A percentile compares a stretch with the other conserved stretches of the same genome.
Conservation (phyloP, 2,888 invertebrate genomes). For the Diogma glabrata region DNA sequence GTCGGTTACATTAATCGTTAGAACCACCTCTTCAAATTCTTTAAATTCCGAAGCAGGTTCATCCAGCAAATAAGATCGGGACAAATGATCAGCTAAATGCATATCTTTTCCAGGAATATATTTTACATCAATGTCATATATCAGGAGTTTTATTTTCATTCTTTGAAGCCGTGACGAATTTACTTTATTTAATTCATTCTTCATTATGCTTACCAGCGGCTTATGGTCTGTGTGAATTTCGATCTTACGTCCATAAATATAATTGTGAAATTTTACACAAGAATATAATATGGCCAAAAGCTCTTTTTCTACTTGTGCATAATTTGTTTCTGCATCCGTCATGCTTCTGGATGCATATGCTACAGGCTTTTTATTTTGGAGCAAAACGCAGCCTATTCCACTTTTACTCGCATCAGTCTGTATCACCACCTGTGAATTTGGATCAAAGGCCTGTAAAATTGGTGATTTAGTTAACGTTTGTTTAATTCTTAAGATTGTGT, state of each 20-base stretch:
- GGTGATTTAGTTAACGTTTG: conserved; percentile 14
- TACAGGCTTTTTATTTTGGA: conserved; percentile 15
- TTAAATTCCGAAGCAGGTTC: too few relatives aligned
- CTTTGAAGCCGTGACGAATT: neutral
- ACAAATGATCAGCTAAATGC: neutral
- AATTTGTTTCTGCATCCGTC: conserved; percentile 21
- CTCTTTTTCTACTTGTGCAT: conserved; percentile 21
- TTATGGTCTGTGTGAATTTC: conserved; percentile 1
- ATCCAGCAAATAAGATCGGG: neutral
- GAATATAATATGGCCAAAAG: conserved; percentile 14
- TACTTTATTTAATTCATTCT: neutral
- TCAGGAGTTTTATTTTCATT: neutral
- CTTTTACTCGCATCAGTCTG: conserved; percentile 18
- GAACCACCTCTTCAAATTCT: too few relatives aligned
- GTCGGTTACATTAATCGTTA: too few relatives aligned
- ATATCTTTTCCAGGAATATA: neutral
- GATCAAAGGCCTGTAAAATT: conserved; percentile 14
- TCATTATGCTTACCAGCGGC: neutral
- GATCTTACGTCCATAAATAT: conserved; percentile 7
- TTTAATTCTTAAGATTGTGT: conserved; percentile 15
- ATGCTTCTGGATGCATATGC: conserved; percentile 22
- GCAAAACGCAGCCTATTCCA: conserved; percentile 17
- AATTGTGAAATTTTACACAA: conserved; percentile 12
- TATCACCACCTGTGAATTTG: conserved; percentile 12
- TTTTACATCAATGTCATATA: neutral